Percentiles rank a stretch among this genome's conserved stretches.
Conservation (phyloP, 2,113 vertebrate species). For the Paratilapia polleni region DNA sequence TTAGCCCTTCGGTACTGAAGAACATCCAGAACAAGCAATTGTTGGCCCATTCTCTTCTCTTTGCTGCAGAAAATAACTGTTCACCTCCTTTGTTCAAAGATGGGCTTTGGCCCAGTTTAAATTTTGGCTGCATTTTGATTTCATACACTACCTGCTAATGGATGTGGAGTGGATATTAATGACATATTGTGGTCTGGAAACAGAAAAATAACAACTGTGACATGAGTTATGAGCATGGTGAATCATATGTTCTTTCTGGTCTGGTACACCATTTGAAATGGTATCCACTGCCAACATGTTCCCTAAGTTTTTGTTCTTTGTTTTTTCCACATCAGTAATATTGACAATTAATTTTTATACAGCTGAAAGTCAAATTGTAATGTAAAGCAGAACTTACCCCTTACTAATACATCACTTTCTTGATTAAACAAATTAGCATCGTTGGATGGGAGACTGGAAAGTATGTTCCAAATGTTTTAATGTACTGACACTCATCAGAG, state of each 20-base stretch:
- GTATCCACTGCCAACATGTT: neutral
- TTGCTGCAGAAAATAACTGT: neutral
- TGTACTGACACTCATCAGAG: neutral
- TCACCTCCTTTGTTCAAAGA: neutral
- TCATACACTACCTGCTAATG: constrained; percentile 13
- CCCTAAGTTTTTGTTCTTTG: neutral
- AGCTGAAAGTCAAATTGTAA: neutral
- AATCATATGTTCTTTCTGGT: neutral
- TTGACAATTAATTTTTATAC: neutral
- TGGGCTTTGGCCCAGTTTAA: neutral
- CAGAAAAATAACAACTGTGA: neutral
- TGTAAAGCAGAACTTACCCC: neutral
- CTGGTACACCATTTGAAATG: neutral
- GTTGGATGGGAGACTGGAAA: neutral
- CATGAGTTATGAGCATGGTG: constrained; percentile 1
- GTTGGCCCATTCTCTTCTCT: neutral
- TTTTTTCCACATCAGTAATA: neutral
- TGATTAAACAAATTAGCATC: neutral
- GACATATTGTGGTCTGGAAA: neutral
- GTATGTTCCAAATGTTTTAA: neutral
- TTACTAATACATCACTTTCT: neutral
- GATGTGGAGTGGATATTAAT: neutral
- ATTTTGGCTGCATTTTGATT: neutral
- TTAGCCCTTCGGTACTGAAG: constrained; percentile 8
- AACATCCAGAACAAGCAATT: constrained; percentile 40